Percentiles rank a stretch among this genome's conserved stretches.
Conservation (phyloP, 92 coral and sea anemone genomes). For the Epizoanthus ramosus region DNA sequence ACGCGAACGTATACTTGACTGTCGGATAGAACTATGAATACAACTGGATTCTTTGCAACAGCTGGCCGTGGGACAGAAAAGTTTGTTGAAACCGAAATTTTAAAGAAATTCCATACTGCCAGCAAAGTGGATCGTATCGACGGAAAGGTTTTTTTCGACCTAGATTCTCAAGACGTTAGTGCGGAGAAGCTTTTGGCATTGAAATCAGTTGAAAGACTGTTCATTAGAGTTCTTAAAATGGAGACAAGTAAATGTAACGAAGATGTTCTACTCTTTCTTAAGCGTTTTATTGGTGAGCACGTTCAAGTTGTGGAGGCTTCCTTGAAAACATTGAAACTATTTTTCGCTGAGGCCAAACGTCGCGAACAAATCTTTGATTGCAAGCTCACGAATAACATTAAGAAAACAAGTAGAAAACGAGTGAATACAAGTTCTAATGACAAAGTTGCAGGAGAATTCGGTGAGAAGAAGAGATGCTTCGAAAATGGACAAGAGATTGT, state of each 20-base stretch:
- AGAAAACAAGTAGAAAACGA: not conserved
- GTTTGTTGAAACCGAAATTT: conserved; percentile 26
- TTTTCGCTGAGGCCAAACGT: not conserved
- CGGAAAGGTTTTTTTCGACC: conserved; percentile 35
- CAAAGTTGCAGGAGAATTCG: not conserved
- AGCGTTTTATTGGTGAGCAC: conserved; percentile 11
- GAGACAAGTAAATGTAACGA: conserved; percentile 11
- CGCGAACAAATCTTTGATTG: not conserved
- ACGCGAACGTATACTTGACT: not conserved
- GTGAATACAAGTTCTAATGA: not conserved
- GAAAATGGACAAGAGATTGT: not conserved
- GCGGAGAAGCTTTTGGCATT: conserved; percentile 9
- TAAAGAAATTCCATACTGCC: conserved; percentile 13
- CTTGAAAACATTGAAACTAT: conserved; percentile 1
- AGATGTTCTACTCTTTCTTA: not conserved
- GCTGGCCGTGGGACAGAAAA: conserved; percentile 46
- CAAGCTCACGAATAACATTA: not conserved
- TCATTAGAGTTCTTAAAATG: conserved; percentile 19
- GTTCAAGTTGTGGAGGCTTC: not conserved
- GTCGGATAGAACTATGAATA: not conserved
- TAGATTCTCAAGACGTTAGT: conserved; percentile 4
- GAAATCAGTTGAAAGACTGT: conserved; percentile 41
- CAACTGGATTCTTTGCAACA: conserved; percentile 23
- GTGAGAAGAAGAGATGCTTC: conserved; percentile 16
- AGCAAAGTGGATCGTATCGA: conserved; percentile 24